A percentile compares a stretch with the other conserved stretches of the same genome.
These are phyloP conservation scores for Achlya flavicornis DNA, from an alignment of 2,888 invertebrate genomes.

Conservation along the genomic window DNA sequence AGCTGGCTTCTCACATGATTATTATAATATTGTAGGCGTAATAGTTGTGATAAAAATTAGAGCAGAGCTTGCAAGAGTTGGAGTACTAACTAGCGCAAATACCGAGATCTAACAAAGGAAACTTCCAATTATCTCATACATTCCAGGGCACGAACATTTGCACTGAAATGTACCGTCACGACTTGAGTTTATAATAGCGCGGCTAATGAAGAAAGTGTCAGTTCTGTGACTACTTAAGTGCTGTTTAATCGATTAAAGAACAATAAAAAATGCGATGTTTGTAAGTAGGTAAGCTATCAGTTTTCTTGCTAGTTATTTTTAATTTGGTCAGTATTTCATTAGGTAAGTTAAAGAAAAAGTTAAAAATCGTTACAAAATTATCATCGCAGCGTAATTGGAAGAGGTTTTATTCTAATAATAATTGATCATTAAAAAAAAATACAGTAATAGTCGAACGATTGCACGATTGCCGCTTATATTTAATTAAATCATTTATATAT, in stretches of 20 bases:
- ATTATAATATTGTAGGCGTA: neutral
- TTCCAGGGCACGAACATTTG: constrained; percentile 9
- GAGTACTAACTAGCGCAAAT: constrained; percentile 5
- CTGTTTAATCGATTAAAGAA: neutral
- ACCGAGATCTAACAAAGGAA: constrained; percentile 9
- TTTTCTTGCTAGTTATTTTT: neutral
- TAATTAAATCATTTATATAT: neutral
- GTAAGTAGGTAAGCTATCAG: neutral
- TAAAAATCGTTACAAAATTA: neutral
- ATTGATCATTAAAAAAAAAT: neutral
- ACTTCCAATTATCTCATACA: constrained; percentile 2
- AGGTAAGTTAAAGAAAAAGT: neutral
- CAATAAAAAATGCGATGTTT: neutral
- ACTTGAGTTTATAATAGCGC: neutral
- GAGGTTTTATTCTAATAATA: neutral
- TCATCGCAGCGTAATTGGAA: neutral
- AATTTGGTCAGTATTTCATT: neutral
- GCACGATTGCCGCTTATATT: neutral
- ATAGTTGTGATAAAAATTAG: neutral
- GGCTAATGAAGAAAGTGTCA: constrained; percentile 2
- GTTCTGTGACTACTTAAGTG: neutral
- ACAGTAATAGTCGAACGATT: neutral
- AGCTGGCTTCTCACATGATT: neutral
- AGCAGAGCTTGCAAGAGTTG: neutral
- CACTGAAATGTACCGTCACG: constrained; percentile 1